Base-by-base conservation (phyloP, 37 sponge, comb jelly and placozoan species). In the Tethya wilhelma region DNA sequence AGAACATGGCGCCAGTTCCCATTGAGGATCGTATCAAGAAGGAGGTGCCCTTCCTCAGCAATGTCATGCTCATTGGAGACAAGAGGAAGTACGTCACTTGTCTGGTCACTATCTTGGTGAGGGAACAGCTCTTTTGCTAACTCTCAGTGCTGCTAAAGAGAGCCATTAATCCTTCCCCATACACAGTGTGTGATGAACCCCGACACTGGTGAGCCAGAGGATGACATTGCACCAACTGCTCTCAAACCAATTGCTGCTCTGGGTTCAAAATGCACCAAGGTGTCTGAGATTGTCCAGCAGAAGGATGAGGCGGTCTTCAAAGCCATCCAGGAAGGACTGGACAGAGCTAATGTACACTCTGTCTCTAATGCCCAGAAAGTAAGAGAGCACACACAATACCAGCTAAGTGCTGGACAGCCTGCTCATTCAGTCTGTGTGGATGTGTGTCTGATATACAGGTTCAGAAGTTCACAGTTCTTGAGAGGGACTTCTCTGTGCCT, bases 11-110 rank as follows among this genome's bases (percentile, higher is more conserved):
- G 40, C 94, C 97, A 12, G 94, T 86, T 9, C 81, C 84, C 49
- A 86, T 96, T 28, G 97, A 96, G 68, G 81, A 79, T 56, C 2
- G 42, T 12, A 80, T 96, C 57, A 90, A 87, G 80, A 57, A 34
- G 31, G 88, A 70, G 60, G 36, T 90, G 5, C 97, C 97, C 7
- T 93, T 96, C 84, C 79, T 93, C 29, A 94, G 97, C 72, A 90
- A 93, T 77, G 91, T 87, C 20, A 84, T 93, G 85, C 43, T 93
- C 56, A 80, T 96, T 76, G 97, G 97, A 36, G 89, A 93, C 65
- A 83, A 75, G 56, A 72, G 75, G 65, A 93, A 90, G 78, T 96
- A 64, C 38, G 73, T 96, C 45, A 80, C 91, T 11, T 89, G 90
- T 62, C 73, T 96, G 5, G 30, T 93, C 32, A 86, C 96, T 9